A percentile compares a stretch with the other conserved stretches of the same genome.
Evolutionary conservation across 1,140 invertebrate species (phyloP).

Genomic region (Aphidius gifuensis): DNA sequence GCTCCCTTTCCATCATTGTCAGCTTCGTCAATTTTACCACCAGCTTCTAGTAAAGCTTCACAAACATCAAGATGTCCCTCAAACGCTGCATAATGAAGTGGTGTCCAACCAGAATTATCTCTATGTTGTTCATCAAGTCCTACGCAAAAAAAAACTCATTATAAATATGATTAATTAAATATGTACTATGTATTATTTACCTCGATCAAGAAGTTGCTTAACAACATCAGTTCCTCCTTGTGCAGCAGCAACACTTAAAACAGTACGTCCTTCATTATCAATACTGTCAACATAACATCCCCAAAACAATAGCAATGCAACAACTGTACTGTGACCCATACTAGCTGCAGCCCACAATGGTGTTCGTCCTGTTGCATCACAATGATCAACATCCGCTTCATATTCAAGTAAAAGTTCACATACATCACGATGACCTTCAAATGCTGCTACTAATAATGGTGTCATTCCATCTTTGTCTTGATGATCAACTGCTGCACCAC

Average conservation of each 20-base stretch:
- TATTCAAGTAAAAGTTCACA: conserved; percentile 82
- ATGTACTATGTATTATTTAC: conserved; percentile 29
- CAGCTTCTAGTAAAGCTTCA: conserved; percentile 83
- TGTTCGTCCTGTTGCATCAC: conserved; percentile 74
- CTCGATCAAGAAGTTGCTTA: conserved; percentile 80
- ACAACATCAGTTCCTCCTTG: conserved; percentile 83
- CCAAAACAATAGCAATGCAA: conserved; percentile 80
- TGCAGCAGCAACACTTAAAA: conserved; percentile 80
- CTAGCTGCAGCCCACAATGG: conserved; percentile 81
- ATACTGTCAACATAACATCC: conserved; percentile 87
- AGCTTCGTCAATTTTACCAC: conserved; percentile 84
- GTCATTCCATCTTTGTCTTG: conserved; percentile 92
- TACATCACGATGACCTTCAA: conserved; percentile 85
- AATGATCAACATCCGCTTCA: conserved; percentile 83
- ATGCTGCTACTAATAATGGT: conserved; percentile 87
- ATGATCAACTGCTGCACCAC: conserved; percentile 83
- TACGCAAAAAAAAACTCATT: conserved; percentile 25
- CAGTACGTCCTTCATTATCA: conserved; percentile 87
- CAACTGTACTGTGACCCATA: conserved; percentile 80
- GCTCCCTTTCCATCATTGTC: conserved; percentile 94
- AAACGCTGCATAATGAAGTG: conserved; percentile 88
- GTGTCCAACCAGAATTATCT: conserved; percentile 91
- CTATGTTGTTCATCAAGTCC: conserved; percentile 87
- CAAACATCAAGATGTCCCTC: conserved; percentile 89
- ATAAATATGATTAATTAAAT: background rate